Base-by-base conservation (phyloP, 1,140 invertebrate genomes). In the Helicoverpa armigera region DNA sequence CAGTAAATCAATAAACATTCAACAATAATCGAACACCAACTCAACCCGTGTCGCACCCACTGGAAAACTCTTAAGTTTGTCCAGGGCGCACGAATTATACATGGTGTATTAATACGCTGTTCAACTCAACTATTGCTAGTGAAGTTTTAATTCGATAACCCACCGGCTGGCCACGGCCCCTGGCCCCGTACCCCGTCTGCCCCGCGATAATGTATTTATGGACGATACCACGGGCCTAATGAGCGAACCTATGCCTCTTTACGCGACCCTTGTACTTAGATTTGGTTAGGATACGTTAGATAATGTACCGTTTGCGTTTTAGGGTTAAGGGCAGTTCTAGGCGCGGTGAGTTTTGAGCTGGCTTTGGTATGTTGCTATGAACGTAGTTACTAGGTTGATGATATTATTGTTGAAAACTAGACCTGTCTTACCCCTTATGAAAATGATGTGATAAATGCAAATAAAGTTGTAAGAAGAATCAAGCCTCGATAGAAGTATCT, bases 71-170 rank as follows among this genome's bases (percentile, higher is more conserved):
- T 14, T 88, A 86, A 91, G 90, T 91, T 91, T 91, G 91, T 92
- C 91, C 91, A 77, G 90, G 89, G 89, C 91, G 88, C 87, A 91
- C 93, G 89, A 94, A 94, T 94, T 92, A 94, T 94, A 94, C 91
- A 93, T 92, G 90, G 90, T 92, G 91, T 94, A 93, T 93, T 94
- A 94, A 94, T 93, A 94, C 91, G 88, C 86, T 91, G 91, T 93
- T 93, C 91, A 91, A 92, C 91, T 93, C 89, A 91, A 90, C 89
- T 92, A 92, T 94, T 94, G 92, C 91, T 93, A 90, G 92, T 94
- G 89, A 94, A 94, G 92, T 93, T 94, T 94, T 94, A 94, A 94
- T 94, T 94, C 91, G 92, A 94, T 94, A 93, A 94, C 91, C 92
- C 90, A 85, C 88, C 90, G 80, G 85, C 86, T 83, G 79, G 78